Evolutionary conservation across 2,888 invertebrate genomes (phyloP).

Genomic region (Drosophila pseudotalamancana): DNA sequence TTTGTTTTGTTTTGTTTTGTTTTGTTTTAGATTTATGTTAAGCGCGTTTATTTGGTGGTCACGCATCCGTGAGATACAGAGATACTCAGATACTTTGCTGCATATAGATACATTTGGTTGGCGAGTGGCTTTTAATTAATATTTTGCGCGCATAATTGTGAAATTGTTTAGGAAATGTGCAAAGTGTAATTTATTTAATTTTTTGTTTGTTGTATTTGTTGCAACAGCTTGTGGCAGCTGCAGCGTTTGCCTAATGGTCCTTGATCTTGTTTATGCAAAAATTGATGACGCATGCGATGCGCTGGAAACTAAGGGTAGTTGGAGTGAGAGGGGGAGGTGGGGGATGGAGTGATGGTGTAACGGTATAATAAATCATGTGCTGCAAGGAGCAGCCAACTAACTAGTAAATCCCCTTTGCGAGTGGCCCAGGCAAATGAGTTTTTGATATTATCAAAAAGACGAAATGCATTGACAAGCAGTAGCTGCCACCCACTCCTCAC

Average conservation of each 20-base stretch:
- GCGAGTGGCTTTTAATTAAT: conserved; percentile 67
- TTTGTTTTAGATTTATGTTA: conserved; percentile 62
- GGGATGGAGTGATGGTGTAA: neutral
- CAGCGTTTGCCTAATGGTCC: conserved; percentile 63
- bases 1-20: conserved; percentile 7
- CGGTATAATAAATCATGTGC: conserved; percentile 71
- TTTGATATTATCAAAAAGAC: conserved; percentile 70
- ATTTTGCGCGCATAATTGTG: conserved; percentile 56
- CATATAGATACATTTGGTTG: conserved; percentile 1
- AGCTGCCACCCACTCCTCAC: conserved; percentile 4
- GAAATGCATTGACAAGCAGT: conserved; percentile 73
- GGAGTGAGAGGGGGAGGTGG: neutral
- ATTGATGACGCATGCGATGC: conserved; percentile 67
- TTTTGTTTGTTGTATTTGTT: conserved; percentile 53
- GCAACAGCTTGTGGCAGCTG: conserved; percentile 43
- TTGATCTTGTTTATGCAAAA: conserved; percentile 66
- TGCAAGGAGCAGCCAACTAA: conserved; percentile 52
- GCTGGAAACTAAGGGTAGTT: no score
- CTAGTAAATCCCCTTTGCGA: conserved; percentile 46
- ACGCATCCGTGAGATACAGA: conserved; percentile 50
- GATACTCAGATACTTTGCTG: neutral
- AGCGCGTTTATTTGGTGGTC: conserved; percentile 71
- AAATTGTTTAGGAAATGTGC: conserved; percentile 58
- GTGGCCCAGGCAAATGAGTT: conserved; percentile 70
- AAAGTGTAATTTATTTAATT: conserved; percentile 42